These are phyloP conservation scores for Drosophila trapezifrons DNA, from an alignment of 1,140 invertebrate genomes.

Conservation along the genomic window DNA sequence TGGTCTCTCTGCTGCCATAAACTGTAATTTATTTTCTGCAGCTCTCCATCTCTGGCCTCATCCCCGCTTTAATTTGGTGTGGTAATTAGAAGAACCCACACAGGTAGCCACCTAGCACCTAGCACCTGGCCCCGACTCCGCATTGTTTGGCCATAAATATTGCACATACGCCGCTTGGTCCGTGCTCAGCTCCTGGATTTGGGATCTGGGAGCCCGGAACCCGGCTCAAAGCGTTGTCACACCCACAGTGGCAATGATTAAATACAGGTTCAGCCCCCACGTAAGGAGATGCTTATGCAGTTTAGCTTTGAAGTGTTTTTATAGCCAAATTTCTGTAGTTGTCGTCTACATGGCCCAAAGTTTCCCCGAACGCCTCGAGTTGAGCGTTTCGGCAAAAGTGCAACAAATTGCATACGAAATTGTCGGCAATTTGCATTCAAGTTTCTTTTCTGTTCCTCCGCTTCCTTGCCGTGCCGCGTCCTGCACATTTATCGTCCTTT, in stretches of 20 bases:
- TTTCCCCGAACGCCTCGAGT: conserved; percentile 1
- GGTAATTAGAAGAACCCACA: conserved; percentile 61
- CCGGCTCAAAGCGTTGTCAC: conserved; percentile 12
- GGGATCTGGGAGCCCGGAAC: background rate
- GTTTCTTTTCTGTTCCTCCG: conserved; percentile 30
- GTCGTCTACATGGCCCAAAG: conserved; percentile 11
- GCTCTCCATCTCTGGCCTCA: conserved; percentile 11
- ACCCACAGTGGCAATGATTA: conserved; percentile 24
- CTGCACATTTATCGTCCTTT: conserved; percentile 49
- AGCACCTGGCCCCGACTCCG: background rate
- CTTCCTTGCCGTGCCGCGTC: conserved; percentile 29
- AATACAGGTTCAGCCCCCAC: background rate
- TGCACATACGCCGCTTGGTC: conserved; percentile 58
- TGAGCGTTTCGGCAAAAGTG: conserved; percentile 34
- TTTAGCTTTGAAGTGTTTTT: conserved; percentile 10
- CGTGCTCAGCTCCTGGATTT: conserved; percentile 16
- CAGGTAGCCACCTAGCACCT: conserved; percentile 32
- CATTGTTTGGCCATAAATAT: conserved; percentile 40
- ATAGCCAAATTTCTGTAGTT: conserved; percentile 10
- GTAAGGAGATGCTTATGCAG: background rate
- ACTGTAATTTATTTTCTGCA: conserved; percentile 61
- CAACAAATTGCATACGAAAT: conserved; percentile 70
- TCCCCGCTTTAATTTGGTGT: conserved; percentile 21
- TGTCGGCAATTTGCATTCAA: conserved; percentile 69
- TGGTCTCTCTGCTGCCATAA: conserved; percentile 48